These are phyloP conservation scores for Otolemur garnettii DNA, from an alignment of 2,113 vertebrate species.

Conservation along the genomic window DNA sequence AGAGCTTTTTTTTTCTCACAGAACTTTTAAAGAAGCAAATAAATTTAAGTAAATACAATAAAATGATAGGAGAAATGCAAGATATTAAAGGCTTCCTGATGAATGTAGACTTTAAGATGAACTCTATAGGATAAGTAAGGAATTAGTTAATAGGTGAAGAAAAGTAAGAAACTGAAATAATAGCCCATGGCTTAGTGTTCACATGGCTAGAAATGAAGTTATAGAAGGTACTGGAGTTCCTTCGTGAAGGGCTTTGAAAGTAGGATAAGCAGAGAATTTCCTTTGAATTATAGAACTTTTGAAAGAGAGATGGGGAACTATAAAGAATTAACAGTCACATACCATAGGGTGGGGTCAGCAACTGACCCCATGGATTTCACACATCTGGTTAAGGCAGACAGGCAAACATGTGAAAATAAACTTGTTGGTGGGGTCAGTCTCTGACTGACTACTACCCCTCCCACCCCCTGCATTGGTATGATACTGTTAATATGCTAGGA, in stretches of 20 bases:
- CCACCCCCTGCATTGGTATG: too few relatives aligned
- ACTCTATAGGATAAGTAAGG: background rate
- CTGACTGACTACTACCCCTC: too few relatives aligned
- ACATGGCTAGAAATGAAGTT: background rate
- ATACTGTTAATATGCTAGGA: background rate
- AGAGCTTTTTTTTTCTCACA: background rate
- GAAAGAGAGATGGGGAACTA: background rate
- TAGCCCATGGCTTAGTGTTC: background rate
- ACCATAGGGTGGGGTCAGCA: too few relatives aligned
- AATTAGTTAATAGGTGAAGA: slow-evolving; percentile 11
- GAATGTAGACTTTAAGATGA: slow-evolving; percentile 8
- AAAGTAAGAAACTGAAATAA: background rate
- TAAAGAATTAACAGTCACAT: background rate
- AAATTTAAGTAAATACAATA: background rate
- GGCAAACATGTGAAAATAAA: too few relatives aligned
- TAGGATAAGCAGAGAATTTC: background rate
- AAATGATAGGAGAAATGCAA: background rate
- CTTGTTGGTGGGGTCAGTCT: too few relatives aligned
- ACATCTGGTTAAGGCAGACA: too few relatives aligned
- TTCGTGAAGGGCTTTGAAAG: background rate
- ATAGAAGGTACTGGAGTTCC: background rate
- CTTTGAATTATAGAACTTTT: background rate
- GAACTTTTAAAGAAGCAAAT: background rate
- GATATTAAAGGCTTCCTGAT: background rate
- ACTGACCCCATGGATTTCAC: too few relatives aligned